Evolutionary conservation across 2,113 vertebrate genomes (phyloP).

Genomic region (Galemys pyrenaicus): DNA sequence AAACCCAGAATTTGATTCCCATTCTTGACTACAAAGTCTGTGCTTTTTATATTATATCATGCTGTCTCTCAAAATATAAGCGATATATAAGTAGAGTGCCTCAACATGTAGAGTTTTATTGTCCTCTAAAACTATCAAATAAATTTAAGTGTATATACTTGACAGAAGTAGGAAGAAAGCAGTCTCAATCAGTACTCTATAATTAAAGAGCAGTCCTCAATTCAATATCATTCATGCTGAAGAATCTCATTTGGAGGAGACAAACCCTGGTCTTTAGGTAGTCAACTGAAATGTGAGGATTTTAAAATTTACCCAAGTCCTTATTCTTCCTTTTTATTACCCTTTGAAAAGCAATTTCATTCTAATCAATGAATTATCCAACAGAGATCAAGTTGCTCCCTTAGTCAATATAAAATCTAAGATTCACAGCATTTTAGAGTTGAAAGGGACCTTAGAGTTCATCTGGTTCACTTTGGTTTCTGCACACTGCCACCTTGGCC

Average conservation of each 20-base stretch:
- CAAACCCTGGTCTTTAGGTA: slow-evolving; percentile 32
- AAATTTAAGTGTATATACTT: slow-evolving; percentile 26
- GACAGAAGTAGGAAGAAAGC: slow-evolving; percentile 42
- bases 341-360: slow-evolving; percentile 50
- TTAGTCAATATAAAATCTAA: slow-evolving; percentile 56
- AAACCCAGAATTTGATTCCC: slow-evolving; percentile 42
- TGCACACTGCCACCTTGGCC: not conserved
- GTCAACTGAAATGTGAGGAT: slow-evolving; percentile 12
- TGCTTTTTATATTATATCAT: not conserved
- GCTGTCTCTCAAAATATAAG: not conserved
- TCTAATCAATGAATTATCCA: slow-evolving; percentile 53
- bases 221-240: slow-evolving; percentile 52
- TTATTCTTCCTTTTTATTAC: slow-evolving; percentile 54
- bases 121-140: slow-evolving; percentile 22
- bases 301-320: slow-evolving; percentile 31
- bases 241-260: slow-evolving; percentile 48
- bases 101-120: slow-evolving; percentile 18
- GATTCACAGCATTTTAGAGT: slow-evolving; percentile 42
- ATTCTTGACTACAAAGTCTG: slow-evolving; percentile 11
- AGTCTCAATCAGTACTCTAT: not conserved
- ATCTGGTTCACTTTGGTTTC: slow-evolving; percentile 23
- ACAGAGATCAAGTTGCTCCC: slow-evolving; percentile 27
- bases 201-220: slow-evolving; percentile 41
- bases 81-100: not conserved
- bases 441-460: slow-evolving; percentile 24